Conservation (phyloP, 2,888 invertebrate species). For the Melanophora roralis region DNA sequence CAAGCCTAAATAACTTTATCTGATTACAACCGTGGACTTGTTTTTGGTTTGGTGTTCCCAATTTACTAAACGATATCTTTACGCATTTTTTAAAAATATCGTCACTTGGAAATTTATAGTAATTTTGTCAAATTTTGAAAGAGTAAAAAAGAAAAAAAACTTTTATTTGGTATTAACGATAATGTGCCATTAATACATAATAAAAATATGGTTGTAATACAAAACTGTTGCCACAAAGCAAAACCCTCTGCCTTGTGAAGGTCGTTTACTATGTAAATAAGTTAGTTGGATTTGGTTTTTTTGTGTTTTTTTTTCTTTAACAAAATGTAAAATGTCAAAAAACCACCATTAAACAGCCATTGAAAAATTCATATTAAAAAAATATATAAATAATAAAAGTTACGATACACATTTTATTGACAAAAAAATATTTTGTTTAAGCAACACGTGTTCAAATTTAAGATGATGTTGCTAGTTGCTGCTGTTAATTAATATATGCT, state of each 20-base stretch:
- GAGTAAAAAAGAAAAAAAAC: neutral
- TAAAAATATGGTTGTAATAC: conserved; percentile 30
- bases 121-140: neutral
- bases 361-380: neutral
- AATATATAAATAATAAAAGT: neutral
- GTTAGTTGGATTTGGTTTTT: neutral
- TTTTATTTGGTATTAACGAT: neutral
- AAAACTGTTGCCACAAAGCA: neutral
- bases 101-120: conserved; percentile 1
- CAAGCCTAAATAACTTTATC: neutral
- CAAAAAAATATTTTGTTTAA: neutral
- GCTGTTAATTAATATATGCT: too few relatives aligned
- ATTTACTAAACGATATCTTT: neutral
- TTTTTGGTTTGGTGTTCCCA: neutral
- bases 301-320: neutral
- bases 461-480: neutral
- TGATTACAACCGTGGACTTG: neutral
- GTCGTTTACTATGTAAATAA: conserved; percentile 45
- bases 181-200: neutral
- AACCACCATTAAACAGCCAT: neutral
- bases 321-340: conserved; percentile 22
- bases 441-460: neutral
- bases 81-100: conserved; percentile 31
- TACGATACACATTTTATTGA: neutral
- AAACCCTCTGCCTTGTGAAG: conserved; percentile 46